These are phyloP conservation scores for Rhinichthys klamathensis DNA, from an alignment of 2,113 vertebrate genomes.

Conservation along the genomic window DNA sequence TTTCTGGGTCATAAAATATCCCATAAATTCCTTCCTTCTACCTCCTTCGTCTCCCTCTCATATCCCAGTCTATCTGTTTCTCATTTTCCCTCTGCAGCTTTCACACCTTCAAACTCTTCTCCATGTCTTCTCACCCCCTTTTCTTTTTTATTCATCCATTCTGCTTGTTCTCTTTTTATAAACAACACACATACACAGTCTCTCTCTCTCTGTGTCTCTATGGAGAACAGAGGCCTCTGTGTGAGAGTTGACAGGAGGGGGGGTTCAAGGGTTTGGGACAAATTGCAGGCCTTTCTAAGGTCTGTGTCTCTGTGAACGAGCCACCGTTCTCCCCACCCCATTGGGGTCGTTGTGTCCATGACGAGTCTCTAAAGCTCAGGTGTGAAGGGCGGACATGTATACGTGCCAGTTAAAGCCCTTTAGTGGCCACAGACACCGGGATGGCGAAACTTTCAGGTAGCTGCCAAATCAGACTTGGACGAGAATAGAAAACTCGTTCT, in stretches of 20 bases:
- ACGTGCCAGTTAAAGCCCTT: background rate
- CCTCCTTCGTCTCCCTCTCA: background rate
- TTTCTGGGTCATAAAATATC: conserved; percentile 60
- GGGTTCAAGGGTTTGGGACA: conserved; percentile 43
- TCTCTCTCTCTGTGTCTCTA: conserved; percentile 28
- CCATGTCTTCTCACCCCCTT: background rate
- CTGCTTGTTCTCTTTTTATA: background rate
- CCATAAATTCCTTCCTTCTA: conserved; percentile 46
- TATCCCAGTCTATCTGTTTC: conserved; percentile 18
- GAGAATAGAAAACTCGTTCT: background rate
- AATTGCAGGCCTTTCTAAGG: conserved; percentile 38
- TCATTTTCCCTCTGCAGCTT: conserved; percentile 51
- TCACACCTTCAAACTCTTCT: conserved; percentile 29
- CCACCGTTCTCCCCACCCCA: conserved; percentile 34
- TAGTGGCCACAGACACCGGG: background rate
- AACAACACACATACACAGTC: conserved; percentile 4
- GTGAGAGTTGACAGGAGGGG: conserved; percentile 48
- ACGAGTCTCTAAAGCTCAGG: conserved; percentile 9
- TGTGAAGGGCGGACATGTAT: conserved; percentile 3
- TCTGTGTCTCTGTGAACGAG: conserved; percentile 43
- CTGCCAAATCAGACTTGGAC: background rate
- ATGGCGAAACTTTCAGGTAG: background rate
- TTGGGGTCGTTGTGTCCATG: conserved; percentile 46
- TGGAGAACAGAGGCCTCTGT: conserved; percentile 74
- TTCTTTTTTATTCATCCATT: background rate